Percentiles rank a stretch among this genome's conserved stretches.
phyloP scores from a whole-genome alignment of 1,140 invertebrate genomes.

The Melipona quadrifasciata region DNA sequence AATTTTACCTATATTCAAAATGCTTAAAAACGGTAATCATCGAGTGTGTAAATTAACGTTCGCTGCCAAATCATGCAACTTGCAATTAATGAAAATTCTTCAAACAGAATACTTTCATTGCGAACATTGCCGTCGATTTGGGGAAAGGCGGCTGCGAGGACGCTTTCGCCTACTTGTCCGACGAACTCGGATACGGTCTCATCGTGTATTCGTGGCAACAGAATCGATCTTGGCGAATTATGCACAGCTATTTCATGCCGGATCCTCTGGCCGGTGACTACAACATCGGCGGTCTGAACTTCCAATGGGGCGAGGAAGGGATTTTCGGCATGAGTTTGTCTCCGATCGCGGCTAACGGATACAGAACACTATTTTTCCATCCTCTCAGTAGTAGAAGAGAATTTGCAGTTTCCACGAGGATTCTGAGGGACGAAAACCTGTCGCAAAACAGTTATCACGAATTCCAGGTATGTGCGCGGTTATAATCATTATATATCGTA shows the following conservation, averaged over 20 bases:
- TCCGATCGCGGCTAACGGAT: slow-evolving; percentile 85
- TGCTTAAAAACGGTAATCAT: background rate
- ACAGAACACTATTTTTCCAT: slow-evolving; percentile 88
- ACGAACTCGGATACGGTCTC: slow-evolving; percentile 90
- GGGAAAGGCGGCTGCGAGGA: slow-evolving; percentile 88
- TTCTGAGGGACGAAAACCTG: slow-evolving; percentile 86
- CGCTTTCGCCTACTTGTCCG: slow-evolving; percentile 90
- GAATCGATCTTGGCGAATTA: slow-evolving; percentile 89
- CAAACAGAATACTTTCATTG: slow-evolving; percentile 87
- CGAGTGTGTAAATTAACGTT: background rate
- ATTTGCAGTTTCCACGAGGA: slow-evolving; percentile 89
- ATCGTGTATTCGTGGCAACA: slow-evolving; percentile 89
- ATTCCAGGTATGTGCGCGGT: slow-evolving; percentile 80
- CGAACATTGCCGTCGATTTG: slow-evolving; percentile 90
- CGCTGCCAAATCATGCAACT: background rate
- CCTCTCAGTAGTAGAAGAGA: slow-evolving; percentile 89
- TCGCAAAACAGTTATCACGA: slow-evolving; percentile 87
- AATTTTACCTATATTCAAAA: background rate
- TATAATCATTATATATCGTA: background rate
- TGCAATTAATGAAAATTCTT: slow-evolving; percentile 8
- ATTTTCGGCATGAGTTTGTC: slow-evolving; percentile 90
- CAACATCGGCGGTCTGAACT: slow-evolving; percentile 89
- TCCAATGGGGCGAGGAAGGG: slow-evolving; percentile 91
- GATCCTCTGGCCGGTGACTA: slow-evolving; percentile 90
- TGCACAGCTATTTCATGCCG: slow-evolving; percentile 89